Base-by-base conservation (phyloP, 1,140 invertebrate species). In the Achroia grisella region DNA sequence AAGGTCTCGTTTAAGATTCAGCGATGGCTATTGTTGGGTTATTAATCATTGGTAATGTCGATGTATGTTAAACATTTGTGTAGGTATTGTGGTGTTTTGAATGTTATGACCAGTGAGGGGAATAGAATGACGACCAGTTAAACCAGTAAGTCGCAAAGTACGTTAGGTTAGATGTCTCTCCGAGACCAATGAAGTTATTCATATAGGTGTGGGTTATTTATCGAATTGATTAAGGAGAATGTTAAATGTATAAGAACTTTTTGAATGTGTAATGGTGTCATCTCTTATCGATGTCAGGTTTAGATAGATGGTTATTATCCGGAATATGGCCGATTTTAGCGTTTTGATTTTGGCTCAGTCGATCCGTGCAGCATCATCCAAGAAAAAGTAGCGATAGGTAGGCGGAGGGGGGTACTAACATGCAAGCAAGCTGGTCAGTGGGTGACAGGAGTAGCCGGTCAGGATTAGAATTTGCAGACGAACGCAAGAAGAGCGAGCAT, bases 141-240 rank as follows among this genome's bases (percentile, higher is more conserved):
- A 49, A 57, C 66, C 51, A 59, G 59, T 65, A 53, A 46, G 63
- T 70, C 64, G 62, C 68, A 56, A 69, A 49, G 56, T 67, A 44
- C 32, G 33, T 80, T 79, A 73, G 70, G 71, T 79, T 77, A 56
- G 69, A 64, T 67, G 68, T 78, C 73, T 76, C 65, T 64, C 64
- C 62, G 70, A 73, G 65, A 61, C 71, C 68, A 61, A 63, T 67
- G 66, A 72, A 59, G 63, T 74, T 78, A 77, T 77, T 62, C 65
- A 62, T 71, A 76, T 82, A 78, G 74, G 78, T 79, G 71, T 80
- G 76, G 78, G 71, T 69, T 74, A 74, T 74, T 77, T 71, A 76
- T 79, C 70, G 68, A 77, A 67, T 74, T 60, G 75, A 66, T 64
- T 79, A 78, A 72, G 56, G 51, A 71, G 71, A 48, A 62, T 65